Evolutionary conservation across 2,888 invertebrate species (phyloP).

Genomic region (Prenolepis imparis): DNA sequence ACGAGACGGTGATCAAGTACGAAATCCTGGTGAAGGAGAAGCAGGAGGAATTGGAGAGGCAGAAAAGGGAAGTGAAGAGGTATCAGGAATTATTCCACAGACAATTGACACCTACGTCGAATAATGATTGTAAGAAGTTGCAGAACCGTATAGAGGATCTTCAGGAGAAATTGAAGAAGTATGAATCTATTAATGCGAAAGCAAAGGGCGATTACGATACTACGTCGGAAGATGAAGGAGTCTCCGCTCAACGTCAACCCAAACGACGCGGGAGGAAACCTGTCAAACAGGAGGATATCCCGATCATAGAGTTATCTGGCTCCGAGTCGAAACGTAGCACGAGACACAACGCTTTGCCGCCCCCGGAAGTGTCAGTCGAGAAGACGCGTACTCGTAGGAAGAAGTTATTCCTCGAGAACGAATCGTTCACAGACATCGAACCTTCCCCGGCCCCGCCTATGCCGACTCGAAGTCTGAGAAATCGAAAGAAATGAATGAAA

Average conservation of each 20-base stretch:
- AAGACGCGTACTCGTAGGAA: conserved; percentile 75
- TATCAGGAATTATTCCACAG: conserved; percentile 75
- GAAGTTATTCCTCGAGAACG: conserved; percentile 76
- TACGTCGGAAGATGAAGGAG: conserved; percentile 71
- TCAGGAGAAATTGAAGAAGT: conserved; percentile 52
- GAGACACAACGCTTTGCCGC: conserved; percentile 58
- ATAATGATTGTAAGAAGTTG: conserved; percentile 64
- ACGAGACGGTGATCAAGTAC: conserved; percentile 77
- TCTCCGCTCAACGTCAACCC: conserved; percentile 50
- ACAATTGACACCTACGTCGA: conserved; percentile 62
- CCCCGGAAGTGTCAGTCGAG: conserved; percentile 55
- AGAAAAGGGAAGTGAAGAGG: conserved; percentile 76
- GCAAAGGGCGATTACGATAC: conserved; percentile 60
- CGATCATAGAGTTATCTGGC: conserved; percentile 78
- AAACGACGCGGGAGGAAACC: conserved; percentile 54
- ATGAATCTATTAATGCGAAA: conserved; percentile 25
- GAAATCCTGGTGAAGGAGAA: conserved; percentile 77
- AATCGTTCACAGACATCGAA: conserved; percentile 77
- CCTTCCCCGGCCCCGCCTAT: conserved; percentile 64
- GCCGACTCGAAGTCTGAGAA: conserved; percentile 72
- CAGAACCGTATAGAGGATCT: conserved; percentile 61
- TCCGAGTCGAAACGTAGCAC: conserved; percentile 78
- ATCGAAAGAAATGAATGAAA: conserved; percentile 67
- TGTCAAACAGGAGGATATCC: conserved; percentile 60
- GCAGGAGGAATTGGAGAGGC: conserved; percentile 77